Conservation (phyloP, 2,113 vertebrate species). For the Ibidorhyncha struthersii region DNA sequence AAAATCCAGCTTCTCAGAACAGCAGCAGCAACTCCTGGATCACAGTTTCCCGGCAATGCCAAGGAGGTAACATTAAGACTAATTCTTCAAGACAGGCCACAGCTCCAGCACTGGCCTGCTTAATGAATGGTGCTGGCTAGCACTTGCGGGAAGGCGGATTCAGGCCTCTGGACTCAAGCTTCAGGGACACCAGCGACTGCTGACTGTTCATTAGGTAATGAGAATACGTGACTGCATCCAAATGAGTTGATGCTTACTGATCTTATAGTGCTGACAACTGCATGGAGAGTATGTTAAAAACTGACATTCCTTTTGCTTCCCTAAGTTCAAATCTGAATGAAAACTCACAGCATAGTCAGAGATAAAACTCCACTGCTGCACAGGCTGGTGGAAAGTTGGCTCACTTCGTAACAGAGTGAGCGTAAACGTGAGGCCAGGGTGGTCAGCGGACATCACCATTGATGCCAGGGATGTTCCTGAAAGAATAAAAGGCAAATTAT, state of each 20-base stretch:
- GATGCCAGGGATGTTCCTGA: conserved; percentile 75
- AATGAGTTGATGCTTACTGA: not conserved
- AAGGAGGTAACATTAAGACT: not conserved
- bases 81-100: not conserved
- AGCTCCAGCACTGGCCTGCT: not conserved
- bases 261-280: not conserved
- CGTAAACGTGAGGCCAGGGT: conserved; percentile 77
- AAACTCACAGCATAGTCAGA: conserved; percentile 80
- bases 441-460: conserved; percentile 80
- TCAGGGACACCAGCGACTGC: not conserved
- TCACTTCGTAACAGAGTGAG: conserved; percentile 75
- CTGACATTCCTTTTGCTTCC: not conserved
- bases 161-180: not conserved
- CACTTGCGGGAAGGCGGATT: not conserved
- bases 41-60: not conserved
- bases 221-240: not conserved
- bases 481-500: not conserved
- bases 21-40: not conserved
- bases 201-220: not conserved
- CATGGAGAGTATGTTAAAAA: not conserved
- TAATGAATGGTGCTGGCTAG: not conserved
- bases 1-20: not conserved
- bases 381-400: conserved; percentile 80
- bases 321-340: not conserved
- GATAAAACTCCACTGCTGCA: conserved; percentile 82